Evolutionary conservation across 2,113 vertebrate genomes (phyloP).

Genomic region (Lepus europaeus): DNA sequence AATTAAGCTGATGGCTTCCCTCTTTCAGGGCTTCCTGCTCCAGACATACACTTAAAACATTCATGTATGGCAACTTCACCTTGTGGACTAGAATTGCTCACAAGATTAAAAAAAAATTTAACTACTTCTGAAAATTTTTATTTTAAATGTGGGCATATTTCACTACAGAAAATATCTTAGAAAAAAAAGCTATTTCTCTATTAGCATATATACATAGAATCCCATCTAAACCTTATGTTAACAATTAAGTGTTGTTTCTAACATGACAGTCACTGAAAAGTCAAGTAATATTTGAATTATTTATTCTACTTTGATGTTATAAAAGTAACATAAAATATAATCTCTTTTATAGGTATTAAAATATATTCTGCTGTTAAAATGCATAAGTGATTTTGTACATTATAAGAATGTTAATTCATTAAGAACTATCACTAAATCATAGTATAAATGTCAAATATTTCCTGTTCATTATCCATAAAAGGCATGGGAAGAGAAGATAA

Average conservation of each 20-base stretch:
- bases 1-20: background rate
- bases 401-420: background rate
- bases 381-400: background rate
- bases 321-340: background rate
- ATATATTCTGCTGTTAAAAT: background rate
- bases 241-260: background rate
- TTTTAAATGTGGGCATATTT: slow-evolving; percentile 19
- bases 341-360: background rate
- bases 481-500: background rate
- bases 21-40: slow-evolving; percentile 40
- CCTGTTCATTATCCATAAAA: background rate
- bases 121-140: background rate
- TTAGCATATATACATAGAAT: background rate
- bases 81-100: slow-evolving; percentile 5
- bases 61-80: background rate
- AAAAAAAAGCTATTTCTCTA: slow-evolving; percentile 6
- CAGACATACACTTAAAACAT: background rate
- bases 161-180: slow-evolving; percentile 2
- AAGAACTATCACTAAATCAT: background rate
- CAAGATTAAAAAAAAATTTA: background rate
- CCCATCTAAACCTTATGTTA: slow-evolving; percentile 25
- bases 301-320: background rate
- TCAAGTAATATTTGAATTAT: slow-evolving; percentile 20
- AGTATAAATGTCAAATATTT: background rate
- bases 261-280: background rate